phyloP scores from a whole-genome alignment of 1,140 invertebrate genomes.

The Calosoma granatense region DNA sequence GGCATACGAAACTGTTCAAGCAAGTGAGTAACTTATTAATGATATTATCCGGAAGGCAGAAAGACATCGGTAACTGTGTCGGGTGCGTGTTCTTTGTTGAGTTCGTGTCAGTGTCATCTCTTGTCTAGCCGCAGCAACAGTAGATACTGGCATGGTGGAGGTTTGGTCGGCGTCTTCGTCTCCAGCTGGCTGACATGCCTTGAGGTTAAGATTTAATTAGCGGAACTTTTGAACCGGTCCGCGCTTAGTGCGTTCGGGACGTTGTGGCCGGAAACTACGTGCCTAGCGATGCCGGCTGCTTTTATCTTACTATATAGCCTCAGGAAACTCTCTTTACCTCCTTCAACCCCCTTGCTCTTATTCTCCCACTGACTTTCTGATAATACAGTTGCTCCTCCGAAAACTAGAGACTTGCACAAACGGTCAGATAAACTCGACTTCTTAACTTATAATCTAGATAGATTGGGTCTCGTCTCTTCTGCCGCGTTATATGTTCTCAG shows the following conservation, averaged over 20 bases:
- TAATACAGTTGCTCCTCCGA: not conserved
- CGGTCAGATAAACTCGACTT: too few relatives aligned
- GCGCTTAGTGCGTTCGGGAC: not conserved
- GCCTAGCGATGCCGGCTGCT: not conserved
- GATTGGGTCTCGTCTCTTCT: too few relatives aligned
- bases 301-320: not conserved
- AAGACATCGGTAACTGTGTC: not conserved
- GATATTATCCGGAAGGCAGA: not conserved
- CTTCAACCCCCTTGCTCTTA: not conserved
- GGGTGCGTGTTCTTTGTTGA: too few relatives aligned
- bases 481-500: too few relatives aligned
- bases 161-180: not conserved
- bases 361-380: not conserved
- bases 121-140: not conserved
- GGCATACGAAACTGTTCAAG: too few relatives aligned
- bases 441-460: too few relatives aligned
- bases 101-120: too few relatives aligned
- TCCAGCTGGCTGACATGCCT: not conserved
- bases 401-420: too few relatives aligned
- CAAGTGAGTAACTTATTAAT: not conserved
- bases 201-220: constrained; percentile 8
- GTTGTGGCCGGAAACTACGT: constrained; percentile 7
- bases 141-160: too few relatives aligned
- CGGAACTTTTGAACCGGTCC: constrained; percentile 3
- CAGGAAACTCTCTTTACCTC: not conserved